phyloP scores from a whole-genome alignment of 2,113 vertebrate species.

The Cisticola juncidis region DNA sequence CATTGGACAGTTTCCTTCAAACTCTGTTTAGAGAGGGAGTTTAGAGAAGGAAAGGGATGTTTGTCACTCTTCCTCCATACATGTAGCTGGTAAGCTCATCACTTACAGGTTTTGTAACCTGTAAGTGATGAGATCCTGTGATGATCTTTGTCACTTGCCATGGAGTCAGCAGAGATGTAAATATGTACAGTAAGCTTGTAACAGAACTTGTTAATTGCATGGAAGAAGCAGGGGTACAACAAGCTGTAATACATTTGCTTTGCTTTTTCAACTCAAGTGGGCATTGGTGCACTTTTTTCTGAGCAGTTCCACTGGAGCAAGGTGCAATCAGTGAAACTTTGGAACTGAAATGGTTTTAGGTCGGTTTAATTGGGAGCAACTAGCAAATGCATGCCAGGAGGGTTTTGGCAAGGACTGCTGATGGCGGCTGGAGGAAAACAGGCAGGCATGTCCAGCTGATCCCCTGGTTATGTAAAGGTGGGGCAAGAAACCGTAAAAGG shows the following conservation, averaged over 20 bases:
- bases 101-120: background rate
- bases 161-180: background rate
- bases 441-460: background rate
- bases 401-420: background rate
- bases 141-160: too few relatives aligned
- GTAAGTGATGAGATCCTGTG: background rate
- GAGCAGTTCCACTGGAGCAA: rapidly evolving
- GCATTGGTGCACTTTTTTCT: background rate
- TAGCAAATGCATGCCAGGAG: background rate
- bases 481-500: background rate
- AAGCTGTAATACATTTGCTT: background rate
- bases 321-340: background rate
- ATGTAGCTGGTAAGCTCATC: too few relatives aligned
- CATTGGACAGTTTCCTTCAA: background rate
- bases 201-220: background rate
- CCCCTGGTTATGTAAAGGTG: rapidly evolving
- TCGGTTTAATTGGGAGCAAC: background rate
- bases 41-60: background rate
- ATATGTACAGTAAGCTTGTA: background rate
- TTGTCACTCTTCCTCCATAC: background rate
- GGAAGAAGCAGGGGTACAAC: rapidly evolving
- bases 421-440: background rate
- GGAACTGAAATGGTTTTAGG: rapidly evolving
- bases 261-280: background rate
- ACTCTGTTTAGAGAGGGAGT: background rate